Percentiles rank a stretch among this genome's conserved stretches.
Evolutionary conservation across 1,140 invertebrate species (phyloP).

Genomic region (Meloidogyne hapla): DNA sequence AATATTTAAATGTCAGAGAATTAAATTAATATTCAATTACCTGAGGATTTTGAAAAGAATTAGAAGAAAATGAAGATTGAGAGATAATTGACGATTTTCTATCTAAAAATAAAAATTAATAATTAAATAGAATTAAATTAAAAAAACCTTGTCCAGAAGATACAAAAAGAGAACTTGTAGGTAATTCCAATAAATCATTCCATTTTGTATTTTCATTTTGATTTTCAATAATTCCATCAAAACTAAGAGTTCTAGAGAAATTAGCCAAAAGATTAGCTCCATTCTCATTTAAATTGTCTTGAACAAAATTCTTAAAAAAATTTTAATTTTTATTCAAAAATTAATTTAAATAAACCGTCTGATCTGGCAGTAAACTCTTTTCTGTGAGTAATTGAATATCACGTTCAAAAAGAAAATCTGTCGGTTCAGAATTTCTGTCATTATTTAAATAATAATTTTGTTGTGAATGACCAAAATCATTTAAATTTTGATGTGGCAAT

Average conservation of each 20-base stretch:
- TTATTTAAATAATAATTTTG: background rate
- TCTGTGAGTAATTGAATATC: constrained; percentile 61
- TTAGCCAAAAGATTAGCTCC: background rate
- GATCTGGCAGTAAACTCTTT: constrained; percentile 51
- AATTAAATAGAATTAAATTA: background rate
- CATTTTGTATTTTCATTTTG: constrained; percentile 25
- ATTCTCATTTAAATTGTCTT: background rate
- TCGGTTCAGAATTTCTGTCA: background rate
- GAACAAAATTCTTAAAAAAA: background rate
- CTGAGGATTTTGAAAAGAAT: background rate
- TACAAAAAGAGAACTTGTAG: background rate
- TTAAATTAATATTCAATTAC: background rate
- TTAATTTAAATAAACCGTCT: constrained; percentile 25
- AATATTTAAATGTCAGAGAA: no score
- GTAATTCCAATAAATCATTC: background rate
- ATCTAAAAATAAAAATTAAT: background rate
- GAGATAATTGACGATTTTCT: background rate
- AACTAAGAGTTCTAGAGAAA: constrained; percentile 58
- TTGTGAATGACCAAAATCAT: background rate
- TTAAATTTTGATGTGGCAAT: background rate
- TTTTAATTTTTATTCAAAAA: background rate
- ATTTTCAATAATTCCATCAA: constrained; percentile 53
- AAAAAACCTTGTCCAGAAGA: background rate
- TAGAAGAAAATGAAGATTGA: no score
- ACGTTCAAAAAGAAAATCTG: constrained; percentile 45